Conservation (phyloP, 2,888 invertebrate species). For the Ophion slaviceki region DNA sequence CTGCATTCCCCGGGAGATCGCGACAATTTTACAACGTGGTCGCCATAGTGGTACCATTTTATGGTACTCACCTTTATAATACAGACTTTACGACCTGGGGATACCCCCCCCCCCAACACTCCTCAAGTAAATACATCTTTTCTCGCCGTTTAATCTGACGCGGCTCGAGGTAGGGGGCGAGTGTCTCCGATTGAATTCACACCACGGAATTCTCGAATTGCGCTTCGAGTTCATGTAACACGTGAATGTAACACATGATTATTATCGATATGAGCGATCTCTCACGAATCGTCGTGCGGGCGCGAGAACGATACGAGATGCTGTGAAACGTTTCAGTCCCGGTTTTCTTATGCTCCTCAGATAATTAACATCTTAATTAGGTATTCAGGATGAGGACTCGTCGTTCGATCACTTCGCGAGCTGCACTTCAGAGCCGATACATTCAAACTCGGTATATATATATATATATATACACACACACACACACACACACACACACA, state of each 20-base stretch:
- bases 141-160: slow-evolving; percentile 10
- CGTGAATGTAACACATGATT: slow-evolving; percentile 23
- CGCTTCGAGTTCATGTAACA: neutral
- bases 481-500: too few relatives aligned
- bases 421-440: slow-evolving; percentile 45
- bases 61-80: slow-evolving; percentile 78
- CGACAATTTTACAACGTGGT: slow-evolving; percentile 79
- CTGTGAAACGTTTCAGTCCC: slow-evolving; percentile 55
- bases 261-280: slow-evolving; percentile 63
- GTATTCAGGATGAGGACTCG: slow-evolving; percentile 75
- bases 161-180: neutral
- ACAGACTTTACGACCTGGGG: slow-evolving; percentile 47
- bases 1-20: slow-evolving; percentile 60
- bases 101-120: too few relatives aligned
- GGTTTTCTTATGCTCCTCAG: slow-evolving; percentile 68
- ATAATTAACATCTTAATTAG: slow-evolving; percentile 82
- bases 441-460: slow-evolving; percentile 10
- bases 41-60: slow-evolving; percentile 73
- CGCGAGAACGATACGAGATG: slow-evolving; percentile 48
- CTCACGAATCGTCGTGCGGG: slow-evolving; percentile 59
- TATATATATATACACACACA: too few relatives aligned
- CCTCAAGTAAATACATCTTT: slow-evolving; percentile 2
- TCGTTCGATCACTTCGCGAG: slow-evolving; percentile 38
- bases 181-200: slow-evolving; percentile 25
- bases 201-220: slow-evolving; percentile 10